Evolutionary conservation across 2,113 vertebrate genomes (phyloP), one percentile per base, ranked within the genome.

Genomic region (Barnardius zonarius): DNA sequence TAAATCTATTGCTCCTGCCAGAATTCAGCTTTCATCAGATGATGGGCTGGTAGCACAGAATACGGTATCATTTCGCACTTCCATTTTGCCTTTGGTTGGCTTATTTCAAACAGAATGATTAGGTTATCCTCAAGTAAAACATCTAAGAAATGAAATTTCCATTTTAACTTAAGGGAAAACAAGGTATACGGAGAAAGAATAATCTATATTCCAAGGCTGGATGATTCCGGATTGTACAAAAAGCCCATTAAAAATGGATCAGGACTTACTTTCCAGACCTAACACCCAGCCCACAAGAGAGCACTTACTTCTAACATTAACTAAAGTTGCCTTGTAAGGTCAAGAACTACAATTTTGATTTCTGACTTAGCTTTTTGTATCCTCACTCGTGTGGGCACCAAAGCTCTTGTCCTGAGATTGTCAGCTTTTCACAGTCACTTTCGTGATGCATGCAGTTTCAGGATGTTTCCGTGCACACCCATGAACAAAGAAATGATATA

Each of bases 1-100:
- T 28, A 92, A 94, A 79, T 54, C 69, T 77, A 51, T 70, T 86
- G 90, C 55, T 94, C 15, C 93, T 78, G 83, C 79, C 79, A 95
- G 82, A 94, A 88, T 74, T 75, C 57, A 94, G 19, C 79, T 75
- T 64, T 48, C 57, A 86, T 82, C 92, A 76, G 83, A 83, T 87
- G 78, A 86, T 1, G 1, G 69, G 27, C 0, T 64, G 7, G 69
- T 75, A 86, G 90, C 68, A 84, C 13, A 75, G 62, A 89, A 63
- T 17, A 81, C 13, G 17, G n/a, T 76, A 73, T 44, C 43, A 66
- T 91, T 92, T 51, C 86, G 83, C 51, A 61, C 33, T 93, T 83
- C 49, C 37, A 54, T 70, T 91, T 88, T 81, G 86, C 57, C 52
- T 55, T 76, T 81, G 35, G 48, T 61, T 81, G 25, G n/a, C 61